These are phyloP conservation scores for Babyrousa celebensis DNA, from an alignment of 2,797 vertebrate genomes.

Conservation along the genomic window DNA sequence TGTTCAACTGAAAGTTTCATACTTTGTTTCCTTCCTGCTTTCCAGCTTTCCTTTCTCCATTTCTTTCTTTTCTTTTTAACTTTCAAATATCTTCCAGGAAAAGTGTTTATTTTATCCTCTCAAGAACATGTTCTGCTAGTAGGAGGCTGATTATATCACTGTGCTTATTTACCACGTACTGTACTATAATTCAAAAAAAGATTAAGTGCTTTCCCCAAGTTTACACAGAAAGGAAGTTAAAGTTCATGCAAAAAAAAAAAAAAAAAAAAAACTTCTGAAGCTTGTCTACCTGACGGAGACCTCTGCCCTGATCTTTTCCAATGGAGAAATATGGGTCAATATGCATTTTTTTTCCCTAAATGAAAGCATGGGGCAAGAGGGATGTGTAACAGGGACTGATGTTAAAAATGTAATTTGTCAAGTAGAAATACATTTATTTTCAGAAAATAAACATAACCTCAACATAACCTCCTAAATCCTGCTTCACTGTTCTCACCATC, in stretches of 20 bases:
- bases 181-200: not conserved
- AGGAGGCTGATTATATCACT: not conserved
- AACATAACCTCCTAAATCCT: not conserved
- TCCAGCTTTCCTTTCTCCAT: too few species aligned
- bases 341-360: not conserved
- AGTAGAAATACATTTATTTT: not conserved
- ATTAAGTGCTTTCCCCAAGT: not conserved
- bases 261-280: not conserved
- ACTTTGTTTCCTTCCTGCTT: too few species aligned
- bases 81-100: conserved; percentile 17
- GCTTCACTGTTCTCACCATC: not conserved
- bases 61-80: not conserved
- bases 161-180: not conserved
- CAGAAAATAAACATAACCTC: not conserved
- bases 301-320: not conserved
- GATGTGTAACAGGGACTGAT: not conserved
- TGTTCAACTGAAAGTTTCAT: not conserved
- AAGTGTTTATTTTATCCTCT: not conserved
- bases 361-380: not conserved
- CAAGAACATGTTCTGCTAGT: not conserved
- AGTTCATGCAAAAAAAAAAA: not conserved
- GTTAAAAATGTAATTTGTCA: not conserved
- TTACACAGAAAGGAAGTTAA: not conserved
- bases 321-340: too few species aligned
- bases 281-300: not conserved